phyloP scores from a whole-genome alignment of 2,113 vertebrate species.

The Apeltes quadracus region DNA sequence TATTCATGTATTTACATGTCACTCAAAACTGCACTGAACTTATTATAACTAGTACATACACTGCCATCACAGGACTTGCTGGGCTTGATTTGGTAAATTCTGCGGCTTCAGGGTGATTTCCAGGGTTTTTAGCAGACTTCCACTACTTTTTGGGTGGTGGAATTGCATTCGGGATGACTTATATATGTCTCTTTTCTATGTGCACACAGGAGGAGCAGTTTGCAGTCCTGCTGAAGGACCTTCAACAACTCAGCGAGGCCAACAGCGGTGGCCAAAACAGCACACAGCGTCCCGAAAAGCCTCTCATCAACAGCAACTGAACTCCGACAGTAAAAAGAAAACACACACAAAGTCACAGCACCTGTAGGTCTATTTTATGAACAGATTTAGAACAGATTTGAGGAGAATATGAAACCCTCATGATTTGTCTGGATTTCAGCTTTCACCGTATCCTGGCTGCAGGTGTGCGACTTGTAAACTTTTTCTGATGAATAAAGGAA shows the following conservation, averaged over 20 bases:
- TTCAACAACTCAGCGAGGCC: slow-evolving; percentile 62
- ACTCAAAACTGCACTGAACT: background rate
- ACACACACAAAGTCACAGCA: slow-evolving; percentile 1
- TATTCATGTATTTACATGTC: background rate
- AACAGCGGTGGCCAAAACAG: slow-evolving; percentile 48
- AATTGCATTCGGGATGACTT: background rate
- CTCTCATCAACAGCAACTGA: slow-evolving; percentile 55
- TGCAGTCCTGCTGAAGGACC: slow-evolving; percentile 71
- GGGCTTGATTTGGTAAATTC: background rate
- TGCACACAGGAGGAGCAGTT: slow-evolving; percentile 80
- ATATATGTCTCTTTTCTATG: background rate
- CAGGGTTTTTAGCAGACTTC: background rate
- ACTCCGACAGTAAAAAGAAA: background rate
- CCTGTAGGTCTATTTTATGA: background rate
- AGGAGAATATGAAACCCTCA: background rate
- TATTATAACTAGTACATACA: background rate
- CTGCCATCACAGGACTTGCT: background rate
- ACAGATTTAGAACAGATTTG: background rate
- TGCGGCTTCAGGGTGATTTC: background rate
- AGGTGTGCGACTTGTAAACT: slow-evolving; percentile 4
- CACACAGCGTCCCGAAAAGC: slow-evolving; percentile 37
- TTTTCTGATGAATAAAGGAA: slow-evolving; percentile 18
- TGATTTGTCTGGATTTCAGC: slow-evolving; percentile 17
- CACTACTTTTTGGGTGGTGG: background rate
- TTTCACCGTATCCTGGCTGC: slow-evolving; percentile 6